These are phyloP conservation scores for Callocephalon fimbriatum DNA, from an alignment of 2,113 vertebrate genomes.

Conservation along the genomic window DNA sequence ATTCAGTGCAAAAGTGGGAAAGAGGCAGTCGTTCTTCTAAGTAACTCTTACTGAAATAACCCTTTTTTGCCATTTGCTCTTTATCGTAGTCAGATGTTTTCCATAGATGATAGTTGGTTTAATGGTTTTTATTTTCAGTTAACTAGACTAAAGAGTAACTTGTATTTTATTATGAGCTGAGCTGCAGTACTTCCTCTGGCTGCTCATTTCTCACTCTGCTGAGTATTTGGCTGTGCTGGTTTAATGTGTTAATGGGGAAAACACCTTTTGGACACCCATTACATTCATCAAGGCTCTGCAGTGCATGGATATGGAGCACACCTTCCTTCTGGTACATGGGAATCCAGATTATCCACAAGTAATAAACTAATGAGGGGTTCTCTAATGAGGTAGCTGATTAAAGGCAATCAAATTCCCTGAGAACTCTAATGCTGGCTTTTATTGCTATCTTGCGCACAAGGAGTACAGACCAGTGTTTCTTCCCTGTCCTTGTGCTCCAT, in stretches of 20 bases:
- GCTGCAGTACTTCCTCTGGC: background rate
- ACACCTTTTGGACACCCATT: background rate
- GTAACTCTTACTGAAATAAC: background rate
- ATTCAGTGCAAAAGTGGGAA: background rate
- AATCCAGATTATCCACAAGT: slow-evolving; percentile 21
- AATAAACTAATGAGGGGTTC: background rate
- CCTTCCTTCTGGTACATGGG: background rate
- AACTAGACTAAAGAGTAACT: background rate
- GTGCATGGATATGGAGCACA: background rate
- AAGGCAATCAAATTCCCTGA: background rate
- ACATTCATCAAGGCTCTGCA: background rate
- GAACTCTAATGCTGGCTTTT: background rate
- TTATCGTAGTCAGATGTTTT: background rate
- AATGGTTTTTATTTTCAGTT: background rate
- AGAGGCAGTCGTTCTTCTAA: background rate
- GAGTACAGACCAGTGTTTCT: background rate
- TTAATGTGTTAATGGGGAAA: background rate
- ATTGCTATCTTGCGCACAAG: background rate
- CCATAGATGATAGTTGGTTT: background rate
- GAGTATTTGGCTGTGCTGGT: background rate
- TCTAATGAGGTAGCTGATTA: slow-evolving; percentile 3
- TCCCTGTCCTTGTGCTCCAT: background rate
- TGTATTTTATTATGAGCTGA: background rate
- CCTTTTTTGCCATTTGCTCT: background rate
- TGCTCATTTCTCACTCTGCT: background rate